Evolutionary conservation across 2,888 invertebrate genomes (phyloP).

Genomic region (Cartodere bifasciata): DNA sequence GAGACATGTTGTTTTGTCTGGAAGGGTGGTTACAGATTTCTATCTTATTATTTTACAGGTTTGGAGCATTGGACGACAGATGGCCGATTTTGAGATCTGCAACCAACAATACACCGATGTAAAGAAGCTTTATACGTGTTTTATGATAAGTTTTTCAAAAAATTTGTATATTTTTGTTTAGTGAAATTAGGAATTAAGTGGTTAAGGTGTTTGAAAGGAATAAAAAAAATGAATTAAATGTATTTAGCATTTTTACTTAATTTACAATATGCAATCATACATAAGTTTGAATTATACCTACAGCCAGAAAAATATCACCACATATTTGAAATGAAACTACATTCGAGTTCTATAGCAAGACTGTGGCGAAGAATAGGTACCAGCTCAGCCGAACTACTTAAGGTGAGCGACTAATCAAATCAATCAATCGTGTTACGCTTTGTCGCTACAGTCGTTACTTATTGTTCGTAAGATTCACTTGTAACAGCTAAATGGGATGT

Average conservation of each 20-base stretch:
- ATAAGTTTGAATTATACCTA: conserved; percentile 38
- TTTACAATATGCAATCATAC: conserved; percentile 38
- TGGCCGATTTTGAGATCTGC: no score
- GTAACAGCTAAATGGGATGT: conserved; percentile 31
- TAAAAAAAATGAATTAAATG: conserved; percentile 33
- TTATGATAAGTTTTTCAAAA: no score
- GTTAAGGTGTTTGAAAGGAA: conserved; percentile 3
- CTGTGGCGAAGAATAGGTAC: conserved; percentile 24
- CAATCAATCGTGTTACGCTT: conserved; percentile 8
- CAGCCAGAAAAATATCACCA: conserved; percentile 40
- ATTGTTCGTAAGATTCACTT: conserved; percentile 24
- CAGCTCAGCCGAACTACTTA: conserved; percentile 8
- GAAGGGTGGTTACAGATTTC: no score
- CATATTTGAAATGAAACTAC: conserved; percentile 39
- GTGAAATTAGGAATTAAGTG: neutral
- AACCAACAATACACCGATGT: no score
- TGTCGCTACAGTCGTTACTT: conserved; percentile 25
- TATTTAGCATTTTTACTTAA: conserved; percentile 38
- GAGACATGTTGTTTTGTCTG: no score
- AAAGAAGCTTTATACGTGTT: no score
- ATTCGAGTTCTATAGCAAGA: conserved; percentile 36
- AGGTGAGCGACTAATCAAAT: conserved; percentile 1
- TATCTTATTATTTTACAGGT: no score
- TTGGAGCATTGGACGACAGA: no score
- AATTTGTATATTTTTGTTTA: no score